Evolutionary conservation across 2,888 invertebrate genomes (phyloP).

Genomic region (Eudemis profundana): DNA sequence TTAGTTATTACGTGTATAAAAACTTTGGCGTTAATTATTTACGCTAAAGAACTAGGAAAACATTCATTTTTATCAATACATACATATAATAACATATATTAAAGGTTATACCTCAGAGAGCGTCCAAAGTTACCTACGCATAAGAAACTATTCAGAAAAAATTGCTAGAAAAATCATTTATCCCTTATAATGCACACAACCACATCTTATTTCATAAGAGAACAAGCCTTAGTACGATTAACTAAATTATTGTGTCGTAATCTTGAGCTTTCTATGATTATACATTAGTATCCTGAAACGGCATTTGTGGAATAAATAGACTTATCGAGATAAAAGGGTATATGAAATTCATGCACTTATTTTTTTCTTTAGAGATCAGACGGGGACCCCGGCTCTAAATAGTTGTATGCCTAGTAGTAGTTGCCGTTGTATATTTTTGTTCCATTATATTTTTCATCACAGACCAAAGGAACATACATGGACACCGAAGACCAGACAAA

Average conservation of each 20-base stretch:
- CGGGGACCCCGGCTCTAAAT: too few species aligned
- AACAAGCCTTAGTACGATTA: constrained; percentile 59
- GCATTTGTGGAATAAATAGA: constrained; percentile 4
- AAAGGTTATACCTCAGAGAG: constrained; percentile 8
- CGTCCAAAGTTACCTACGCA: constrained; percentile 34
- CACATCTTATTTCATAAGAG: constrained; percentile 75
- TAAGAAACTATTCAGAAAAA: constrained; percentile 50
- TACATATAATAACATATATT: constrained; percentile 2
- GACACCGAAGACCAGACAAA: too few species aligned
- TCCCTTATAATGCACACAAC: constrained; percentile 69
- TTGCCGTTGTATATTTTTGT: too few species aligned
- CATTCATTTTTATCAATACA: too few species aligned
- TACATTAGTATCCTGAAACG: constrained; percentile 30
- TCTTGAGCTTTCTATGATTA: constrained; percentile 47
- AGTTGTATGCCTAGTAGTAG: too few species aligned
- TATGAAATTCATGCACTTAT: background rate
- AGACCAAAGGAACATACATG: too few species aligned
- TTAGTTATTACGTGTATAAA: too few species aligned
- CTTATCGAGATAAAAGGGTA: background rate
- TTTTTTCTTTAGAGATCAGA: background rate
- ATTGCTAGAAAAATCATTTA: constrained; percentile 61
- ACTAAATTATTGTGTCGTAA: constrained; percentile 46
- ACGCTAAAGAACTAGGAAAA: too few species aligned
- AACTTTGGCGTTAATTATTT: too few species aligned
- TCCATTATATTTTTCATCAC: too few species aligned